Evolutionary conservation across 2,888 invertebrate species (phyloP), one percentile per base, ranked within the genome.

Genomic region (Heliconius aoede): DNA sequence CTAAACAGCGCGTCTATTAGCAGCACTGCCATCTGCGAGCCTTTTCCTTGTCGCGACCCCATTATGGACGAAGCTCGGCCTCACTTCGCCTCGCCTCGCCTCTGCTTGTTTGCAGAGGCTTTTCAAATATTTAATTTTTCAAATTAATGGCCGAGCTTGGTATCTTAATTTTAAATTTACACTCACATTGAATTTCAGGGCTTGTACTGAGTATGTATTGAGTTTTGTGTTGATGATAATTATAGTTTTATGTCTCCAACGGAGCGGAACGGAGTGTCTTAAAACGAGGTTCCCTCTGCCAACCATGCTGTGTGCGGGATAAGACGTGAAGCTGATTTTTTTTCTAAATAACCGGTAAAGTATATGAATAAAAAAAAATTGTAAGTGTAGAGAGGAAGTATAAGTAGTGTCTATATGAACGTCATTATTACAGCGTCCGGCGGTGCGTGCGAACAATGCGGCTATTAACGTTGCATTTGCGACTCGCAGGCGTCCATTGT

Each of bases 1-100:
- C 89, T 87, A 87, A 89, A 88, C 88, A 89, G 78, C 84, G 82
- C 82, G 82, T 85, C 88, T 86, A 88, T 90, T 89, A 88, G 76
- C 82, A 82, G 84, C 81, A 82, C 86, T 86, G 88, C 86, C 88
- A 87, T 89, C 87, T 88, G 84, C 85, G 86, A 84, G 85, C 85
- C 85, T 36, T 85, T 79, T 80, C 84, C 85, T 85, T 85, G 85
- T 79, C 76, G 30, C 77, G 65, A 75, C 82, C 74, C 62, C 51
- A 71, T 75, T 75, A 55, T 76, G n/a, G 71, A 72, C 32, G n/a
- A 36, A 71, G 76, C 77, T 81, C 81, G 79, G 77, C 81, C 60
- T 62, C 32, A 75, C 81, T 30, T 32, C 46, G 26, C 51, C 26
- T 60, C 55, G 77, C 81, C 60, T 62, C 55, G 58, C 58, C 24